Evolutionary conservation across 2,797 vertebrate genomes (phyloP).

Genomic region (Falco peregrinus): DNA sequence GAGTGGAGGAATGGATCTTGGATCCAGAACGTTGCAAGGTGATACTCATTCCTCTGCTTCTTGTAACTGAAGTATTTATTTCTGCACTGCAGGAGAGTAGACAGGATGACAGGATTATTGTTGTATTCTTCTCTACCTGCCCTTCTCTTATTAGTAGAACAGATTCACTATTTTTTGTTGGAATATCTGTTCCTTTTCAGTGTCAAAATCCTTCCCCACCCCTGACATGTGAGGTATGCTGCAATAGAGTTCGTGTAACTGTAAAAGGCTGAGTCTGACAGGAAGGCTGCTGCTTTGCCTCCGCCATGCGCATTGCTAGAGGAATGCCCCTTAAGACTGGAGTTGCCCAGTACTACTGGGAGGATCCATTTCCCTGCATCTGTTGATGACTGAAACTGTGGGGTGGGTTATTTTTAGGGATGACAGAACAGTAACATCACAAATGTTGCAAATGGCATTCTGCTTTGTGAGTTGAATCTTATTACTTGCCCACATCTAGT

Average conservation of each 20-base stretch:
- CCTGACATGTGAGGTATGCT: neutral
- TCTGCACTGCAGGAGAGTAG: neutral
- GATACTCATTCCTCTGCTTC: neutral
- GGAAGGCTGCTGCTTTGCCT: constrained; percentile 3
- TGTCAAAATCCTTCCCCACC: neutral
- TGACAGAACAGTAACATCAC: neutral
- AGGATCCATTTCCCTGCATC: neutral
- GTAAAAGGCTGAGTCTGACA: neutral
- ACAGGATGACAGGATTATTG: neutral
- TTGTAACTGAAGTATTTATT: neutral
- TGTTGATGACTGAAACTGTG: neutral
- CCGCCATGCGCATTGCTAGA: neutral
- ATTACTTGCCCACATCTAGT: neutral
- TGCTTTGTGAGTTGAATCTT: neutral
- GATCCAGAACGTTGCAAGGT: neutral
- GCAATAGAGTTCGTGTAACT: neutral
- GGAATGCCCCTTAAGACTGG: constrained; percentile 46
- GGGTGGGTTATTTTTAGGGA: neutral
- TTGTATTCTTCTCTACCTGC: neutral
- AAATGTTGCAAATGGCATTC: neutral
- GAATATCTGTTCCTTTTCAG: neutral
- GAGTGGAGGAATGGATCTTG: neutral
- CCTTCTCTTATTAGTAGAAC: neutral
- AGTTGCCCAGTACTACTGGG: neutral
- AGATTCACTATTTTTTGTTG: neutral